Conservation (phyloP, 2,113 vertebrate species). For the Passer domesticus region DNA sequence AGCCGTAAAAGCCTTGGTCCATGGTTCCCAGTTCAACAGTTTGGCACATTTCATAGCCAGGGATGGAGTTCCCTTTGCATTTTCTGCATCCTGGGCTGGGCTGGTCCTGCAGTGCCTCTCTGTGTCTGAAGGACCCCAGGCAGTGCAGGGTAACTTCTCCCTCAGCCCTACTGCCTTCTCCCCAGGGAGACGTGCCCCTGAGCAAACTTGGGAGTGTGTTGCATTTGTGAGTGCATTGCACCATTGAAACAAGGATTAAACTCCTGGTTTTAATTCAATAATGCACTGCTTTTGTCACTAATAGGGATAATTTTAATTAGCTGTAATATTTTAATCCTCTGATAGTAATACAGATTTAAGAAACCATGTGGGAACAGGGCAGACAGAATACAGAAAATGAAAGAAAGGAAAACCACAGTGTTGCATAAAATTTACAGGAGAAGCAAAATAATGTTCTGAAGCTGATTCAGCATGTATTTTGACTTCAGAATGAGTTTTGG, state of each 20-base stretch:
- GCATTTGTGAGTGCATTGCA: neutral
- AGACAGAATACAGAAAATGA: neutral
- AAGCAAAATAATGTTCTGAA: neutral
- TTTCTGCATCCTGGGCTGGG: neutral
- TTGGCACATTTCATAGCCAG: neutral
- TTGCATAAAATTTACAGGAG: neutral
- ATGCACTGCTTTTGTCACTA: neutral
- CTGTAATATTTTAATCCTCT: neutral
- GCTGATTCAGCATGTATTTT: neutral
- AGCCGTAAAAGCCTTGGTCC: neutral
- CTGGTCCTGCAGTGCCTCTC: neutral
- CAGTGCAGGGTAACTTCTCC: fast-evolving
- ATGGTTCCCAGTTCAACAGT: neutral
- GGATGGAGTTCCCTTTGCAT: neutral
- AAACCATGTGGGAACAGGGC: neutral
- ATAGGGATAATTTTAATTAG: neutral
- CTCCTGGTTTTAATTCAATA: neutral
- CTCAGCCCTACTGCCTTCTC: neutral
- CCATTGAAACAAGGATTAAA: neutral
- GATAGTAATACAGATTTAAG: neutral
- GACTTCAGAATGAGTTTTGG: neutral
- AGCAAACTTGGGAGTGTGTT: fast-evolving
- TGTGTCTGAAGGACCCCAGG: neutral
- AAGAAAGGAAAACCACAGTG: neutral
- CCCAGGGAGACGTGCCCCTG: neutral